Evolutionary conservation across 2,797 vertebrate genomes (phyloP), one percentile per base, ranked within the genome.

Genomic region (Pseudochaenichthys georgianus): DNA sequence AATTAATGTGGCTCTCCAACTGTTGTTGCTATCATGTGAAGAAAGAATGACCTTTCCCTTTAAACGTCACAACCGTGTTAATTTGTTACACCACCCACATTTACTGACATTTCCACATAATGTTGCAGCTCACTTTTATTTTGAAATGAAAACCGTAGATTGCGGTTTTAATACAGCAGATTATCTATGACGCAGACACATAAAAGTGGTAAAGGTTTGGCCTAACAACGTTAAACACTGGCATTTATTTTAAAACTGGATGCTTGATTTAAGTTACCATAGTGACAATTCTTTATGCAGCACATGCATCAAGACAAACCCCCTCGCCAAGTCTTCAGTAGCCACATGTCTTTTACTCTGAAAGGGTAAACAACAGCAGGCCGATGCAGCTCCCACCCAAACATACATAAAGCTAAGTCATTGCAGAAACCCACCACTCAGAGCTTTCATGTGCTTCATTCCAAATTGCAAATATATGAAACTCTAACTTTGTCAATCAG

Each of bases 341-440:
- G 59, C 76, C 75, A 80, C 69, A 73, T 79, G 84, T 80, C 76
- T 76, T 59, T 52, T 48, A 34, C 15, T 13, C 57, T 70, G 74
- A 73, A 41, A 64, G 70, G 63, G 46, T 55, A 60, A 70, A 78
- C 65, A 55, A 70, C 88, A 88, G 84, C 88, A 83, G 86, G 87
- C 76, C 62, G 73, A 73, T 77, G 17, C 10, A 54, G 58, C 75
- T 68, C 78, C 63, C 86, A 72, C 84, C 79, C 80, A 88, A 89
- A 72, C 81, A 48, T 62, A 73, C 72, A 38, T 9, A 61, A 3
- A 63, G 62, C 62, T 41, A 60, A 64, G 69, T 82, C 82, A 82
- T 67, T 61, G 61, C 23, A 62, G 64, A 82, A 68, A 51, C 17
- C 65, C 74, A 64, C 53, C 47, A 13, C 46, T 52, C 61, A 0